These are phyloP conservation scores for Pseudolycoriella hygida DNA, from an alignment of 2,888 invertebrate genomes.

Conservation along the genomic window DNA sequence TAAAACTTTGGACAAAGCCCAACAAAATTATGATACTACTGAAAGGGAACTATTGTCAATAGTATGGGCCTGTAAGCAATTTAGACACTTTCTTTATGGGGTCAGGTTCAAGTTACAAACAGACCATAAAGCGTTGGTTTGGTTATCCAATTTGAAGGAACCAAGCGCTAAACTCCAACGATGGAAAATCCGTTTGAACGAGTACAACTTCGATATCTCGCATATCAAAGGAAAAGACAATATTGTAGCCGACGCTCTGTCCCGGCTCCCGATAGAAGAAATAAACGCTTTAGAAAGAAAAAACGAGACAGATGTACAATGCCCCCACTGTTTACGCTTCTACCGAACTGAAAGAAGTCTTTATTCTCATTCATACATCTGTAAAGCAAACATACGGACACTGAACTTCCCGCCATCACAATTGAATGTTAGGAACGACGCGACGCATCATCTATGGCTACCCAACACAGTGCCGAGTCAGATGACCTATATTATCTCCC, in stretches of 20 bases:
- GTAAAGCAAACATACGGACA: too few relatives aligned
- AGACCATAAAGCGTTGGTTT: neutral
- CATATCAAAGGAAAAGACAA: constrained; percentile 13
- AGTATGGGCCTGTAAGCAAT: neutral
- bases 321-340: too few relatives aligned
- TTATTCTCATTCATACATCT: too few relatives aligned
- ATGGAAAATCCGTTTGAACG: constrained; percentile 11
- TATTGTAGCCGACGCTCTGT: constrained; percentile 12
- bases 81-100: neutral
- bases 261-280: too few relatives aligned
- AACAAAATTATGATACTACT: neutral
- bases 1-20: neutral
- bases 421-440: too few relatives aligned
- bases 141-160: neutral
- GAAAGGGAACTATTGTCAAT: constrained; percentile 1
- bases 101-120: neutral
- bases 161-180: neutral
- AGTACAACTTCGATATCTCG: constrained; percentile 12
- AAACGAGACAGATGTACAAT: too few relatives aligned
- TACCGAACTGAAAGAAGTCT: too few relatives aligned
- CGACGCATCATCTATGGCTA: too few relatives aligned
- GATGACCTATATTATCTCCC: too few relatives aligned
- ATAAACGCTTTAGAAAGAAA: too few relatives aligned
- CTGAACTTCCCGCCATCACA: too few relatives aligned
- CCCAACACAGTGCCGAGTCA: too few relatives aligned